Conservation (phyloP, 37 sponge, comb jelly and placozoan species). For the Halisarca cf. caerulea region DNA sequence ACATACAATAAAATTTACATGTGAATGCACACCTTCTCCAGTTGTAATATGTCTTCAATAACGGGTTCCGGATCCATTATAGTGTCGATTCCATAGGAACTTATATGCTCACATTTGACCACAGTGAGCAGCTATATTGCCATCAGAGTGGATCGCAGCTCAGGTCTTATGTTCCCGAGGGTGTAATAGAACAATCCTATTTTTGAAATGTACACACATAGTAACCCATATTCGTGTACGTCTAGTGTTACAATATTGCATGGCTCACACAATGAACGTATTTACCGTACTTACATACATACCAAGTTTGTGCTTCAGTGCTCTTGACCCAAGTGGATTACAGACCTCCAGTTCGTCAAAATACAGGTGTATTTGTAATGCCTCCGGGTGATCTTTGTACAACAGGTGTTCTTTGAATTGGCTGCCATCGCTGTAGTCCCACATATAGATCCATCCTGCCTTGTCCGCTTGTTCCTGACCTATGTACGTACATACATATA, state of each 20-base stretch:
- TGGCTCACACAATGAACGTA: not conserved
- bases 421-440: slow-evolving; percentile 62
- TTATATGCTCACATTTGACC: slow-evolving; percentile 12
- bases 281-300: too few species aligned
- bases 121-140: slow-evolving; percentile 44
- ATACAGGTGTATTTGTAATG: slow-evolving; percentile 55
- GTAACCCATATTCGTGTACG: not conserved
- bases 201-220: not conserved
- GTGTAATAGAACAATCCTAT: slow-evolving; percentile 49
- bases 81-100: slow-evolving; percentile 37
- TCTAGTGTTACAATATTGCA: not conserved
- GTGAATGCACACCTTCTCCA: slow-evolving; percentile 32
- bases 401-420: slow-evolving; percentile 36
- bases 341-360: slow-evolving; percentile 69
- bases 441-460: too few species aligned
- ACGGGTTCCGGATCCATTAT: slow-evolving; percentile 52
- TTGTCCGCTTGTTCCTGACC: too few species aligned
- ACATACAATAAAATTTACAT: not conserved
- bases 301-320: slow-evolving; percentile 65
- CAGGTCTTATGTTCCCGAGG: slow-evolving; percentile 46
- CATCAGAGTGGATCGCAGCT: slow-evolving; percentile 23
- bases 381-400: slow-evolving; percentile 10
- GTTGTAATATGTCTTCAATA: slow-evolving; percentile 25
- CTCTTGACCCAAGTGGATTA: slow-evolving; percentile 61
- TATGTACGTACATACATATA: too few species aligned